Conservation (phyloP, 2,113 vertebrate species). For the Dendrocopos noguchii region DNA sequence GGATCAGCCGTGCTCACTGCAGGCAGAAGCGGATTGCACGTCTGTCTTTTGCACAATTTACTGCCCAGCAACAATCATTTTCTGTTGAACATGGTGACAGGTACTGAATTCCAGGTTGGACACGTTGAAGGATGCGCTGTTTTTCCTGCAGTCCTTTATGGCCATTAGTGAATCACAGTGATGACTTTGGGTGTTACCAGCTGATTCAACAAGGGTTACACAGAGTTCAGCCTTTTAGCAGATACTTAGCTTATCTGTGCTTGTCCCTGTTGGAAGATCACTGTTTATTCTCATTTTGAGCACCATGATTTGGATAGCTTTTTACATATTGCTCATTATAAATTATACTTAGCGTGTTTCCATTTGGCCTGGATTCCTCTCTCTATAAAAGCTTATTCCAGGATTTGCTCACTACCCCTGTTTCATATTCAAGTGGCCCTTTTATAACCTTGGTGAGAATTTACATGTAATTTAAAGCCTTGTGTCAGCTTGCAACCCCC, state of each 20-base stretch:
- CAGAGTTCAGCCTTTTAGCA: slow-evolving; percentile 72
- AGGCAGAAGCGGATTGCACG: neutral
- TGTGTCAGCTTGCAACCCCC: neutral
- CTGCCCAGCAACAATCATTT: neutral
- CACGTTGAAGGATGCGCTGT: neutral
- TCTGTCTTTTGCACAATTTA: neutral
- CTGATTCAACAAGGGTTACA: slow-evolving; percentile 52
- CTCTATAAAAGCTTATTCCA: slow-evolving; percentile 49
- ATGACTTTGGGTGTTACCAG: slow-evolving; percentile 37
- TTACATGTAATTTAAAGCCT: slow-evolving; percentile 40
- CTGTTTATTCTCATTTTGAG: slow-evolving; percentile 68
- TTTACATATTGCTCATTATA: slow-evolving; percentile 60
- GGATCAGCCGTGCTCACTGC: neutral
- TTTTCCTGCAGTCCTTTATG: neutral
- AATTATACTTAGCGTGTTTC: slow-evolving; percentile 50
- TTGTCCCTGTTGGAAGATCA: slow-evolving; percentile 51
- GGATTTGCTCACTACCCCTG: slow-evolving; percentile 55
- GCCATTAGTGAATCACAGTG: neutral
- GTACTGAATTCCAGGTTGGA: neutral
- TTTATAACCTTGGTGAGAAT: slow-evolving; percentile 63
- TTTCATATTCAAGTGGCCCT: slow-evolving; percentile 42
- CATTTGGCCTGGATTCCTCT: slow-evolving; percentile 53
- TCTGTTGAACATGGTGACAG: neutral
- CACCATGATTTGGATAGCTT: slow-evolving; percentile 47
- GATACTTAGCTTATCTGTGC: slow-evolving; percentile 71